Evolutionary conservation across 2,888 invertebrate species (phyloP).

Genomic region (Deroplatys truncata): DNA sequence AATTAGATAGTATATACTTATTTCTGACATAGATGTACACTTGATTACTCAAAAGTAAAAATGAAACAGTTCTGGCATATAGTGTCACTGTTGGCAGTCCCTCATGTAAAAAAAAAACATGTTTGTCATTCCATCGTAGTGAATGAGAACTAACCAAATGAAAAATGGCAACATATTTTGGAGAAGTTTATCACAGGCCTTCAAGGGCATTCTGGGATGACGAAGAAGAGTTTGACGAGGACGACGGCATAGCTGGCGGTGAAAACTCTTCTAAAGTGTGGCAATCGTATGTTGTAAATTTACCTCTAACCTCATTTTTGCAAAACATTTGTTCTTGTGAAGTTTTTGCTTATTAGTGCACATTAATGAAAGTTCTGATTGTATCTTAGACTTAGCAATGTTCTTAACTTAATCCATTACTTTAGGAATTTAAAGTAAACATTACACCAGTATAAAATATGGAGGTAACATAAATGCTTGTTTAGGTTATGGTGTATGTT

Average conservation of each 20-base stretch:
- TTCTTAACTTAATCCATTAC: too few species aligned
- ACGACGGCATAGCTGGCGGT: slow-evolving; percentile 23
- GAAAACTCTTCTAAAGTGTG: neutral
- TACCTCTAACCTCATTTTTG: neutral
- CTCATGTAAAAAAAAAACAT: neutral
- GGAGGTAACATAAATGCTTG: too few species aligned
- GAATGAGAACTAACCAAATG: neutral
- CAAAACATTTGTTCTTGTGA: neutral
- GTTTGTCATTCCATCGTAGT: neutral
- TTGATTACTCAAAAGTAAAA: too few species aligned
- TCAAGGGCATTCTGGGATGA: slow-evolving; percentile 35
- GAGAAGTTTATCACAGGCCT: slow-evolving; percentile 32
- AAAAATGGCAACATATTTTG: slow-evolving; percentile 32
- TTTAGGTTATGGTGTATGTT: too few species aligned
- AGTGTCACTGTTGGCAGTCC: neutral
- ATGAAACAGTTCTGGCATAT: too few species aligned
- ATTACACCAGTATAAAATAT: too few species aligned
- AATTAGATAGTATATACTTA: too few species aligned
- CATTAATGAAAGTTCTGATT: too few species aligned
- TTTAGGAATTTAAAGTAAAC: too few species aligned
- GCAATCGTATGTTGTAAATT: neutral
- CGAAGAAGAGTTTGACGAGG: slow-evolving; percentile 34
- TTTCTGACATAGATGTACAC: too few species aligned
- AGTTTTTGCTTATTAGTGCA: too few species aligned
- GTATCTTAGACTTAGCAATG: too few species aligned